Evolutionary conservation across 1,140 invertebrate genomes (phyloP), one percentile per base, ranked within the genome.

Genomic region (Diabrotica undecimpunctata): DNA sequence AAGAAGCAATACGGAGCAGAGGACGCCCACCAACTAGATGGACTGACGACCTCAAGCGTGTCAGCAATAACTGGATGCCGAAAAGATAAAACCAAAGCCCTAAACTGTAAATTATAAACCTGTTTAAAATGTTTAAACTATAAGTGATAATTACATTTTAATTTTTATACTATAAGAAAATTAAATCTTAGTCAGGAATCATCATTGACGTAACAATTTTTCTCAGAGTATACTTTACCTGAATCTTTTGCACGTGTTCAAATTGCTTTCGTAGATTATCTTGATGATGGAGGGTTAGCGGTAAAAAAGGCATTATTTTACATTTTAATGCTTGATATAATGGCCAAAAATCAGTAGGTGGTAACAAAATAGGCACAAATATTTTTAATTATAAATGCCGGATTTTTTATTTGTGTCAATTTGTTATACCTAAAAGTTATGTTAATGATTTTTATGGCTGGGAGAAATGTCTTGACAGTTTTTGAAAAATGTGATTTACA

Each of bases 211-310:
- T 25, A 25, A 25, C 41, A n/a, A 8, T 46, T 46, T 46, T 46
- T 46, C 41, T 46, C 41, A 46, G 41, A 5, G 41, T 46, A 46
- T 8, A 10, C n/a, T 46, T 8, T 46, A 46, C 8, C n/a, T n/a
- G 41, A 6, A 46, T 50, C n/a, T 54, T 71, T 68, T 66, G 65
- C 70, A 72, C 70, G 70, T 72, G 70, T 72, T 72, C 70, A 62
- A 64, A 72, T 66, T 62, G 62, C 39, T 62, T 63, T 66, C 59
- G 55, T 53, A 39, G 11, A 41, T 13, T 62, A 36, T 54, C 11
- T 51, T 12, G 53, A 62, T 54, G 61, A 62, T 62, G 61, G 52
- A 62, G 51, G 61, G 61, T 12, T 62, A 62, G 51, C 53, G 53
- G 35, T 62, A 54, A 38, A 54, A 54, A 65, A 68, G 61, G 64